Base-by-base conservation (phyloP, 2,113 vertebrate genomes). In the Nasalis larvatus region DNA sequence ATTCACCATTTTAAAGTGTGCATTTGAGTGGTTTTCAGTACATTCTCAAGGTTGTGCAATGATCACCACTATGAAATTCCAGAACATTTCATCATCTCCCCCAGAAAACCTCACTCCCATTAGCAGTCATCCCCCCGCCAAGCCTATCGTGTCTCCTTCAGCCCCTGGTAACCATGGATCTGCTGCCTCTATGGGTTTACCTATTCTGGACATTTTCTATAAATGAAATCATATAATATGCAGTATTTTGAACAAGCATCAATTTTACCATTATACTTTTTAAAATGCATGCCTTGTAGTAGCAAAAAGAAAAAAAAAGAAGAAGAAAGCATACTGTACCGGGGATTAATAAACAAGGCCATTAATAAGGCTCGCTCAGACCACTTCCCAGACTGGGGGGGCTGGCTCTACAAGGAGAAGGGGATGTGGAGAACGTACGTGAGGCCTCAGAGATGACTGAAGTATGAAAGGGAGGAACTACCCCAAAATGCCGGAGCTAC, bases 401-500 rank as follows among this genome's bases (percentile, higher is more conserved):
- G 3, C 4, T 76, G 49, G 54, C 35, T 18, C 49, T 81, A 13
- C 6, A 2, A 25, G 49, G 0, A 18, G 54, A 49, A 58, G 45
- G 45, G 74, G 66, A 74, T 2, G 8, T 21, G 47, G 63, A 13
- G 21, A 25, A 13, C 2, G 1, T 27, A 4, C 0, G 13, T 0
- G 8, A 76, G 81, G 30, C 23, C 32, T 1, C n/a, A 23, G 80
- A 32, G 27, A 25, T 60, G 58, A 66, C 58, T 78, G 11, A 13
- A 42, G 47, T 83, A 17, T 4, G 21, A 12, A 49, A 42, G 66
- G 30, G 54, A 76, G 45, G 23, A 32, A 45, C 35, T 2, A 1
- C 17, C 4, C 20, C 35, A 63, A 58, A 11, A n/a, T 20, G 16
- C 63, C 8, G 30, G 40, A 8, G 80, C 27, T 16, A 6, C 20